phyloP scores from a whole-genome alignment of 2,797 vertebrate genomes.

The Apodemus agrarius region DNA sequence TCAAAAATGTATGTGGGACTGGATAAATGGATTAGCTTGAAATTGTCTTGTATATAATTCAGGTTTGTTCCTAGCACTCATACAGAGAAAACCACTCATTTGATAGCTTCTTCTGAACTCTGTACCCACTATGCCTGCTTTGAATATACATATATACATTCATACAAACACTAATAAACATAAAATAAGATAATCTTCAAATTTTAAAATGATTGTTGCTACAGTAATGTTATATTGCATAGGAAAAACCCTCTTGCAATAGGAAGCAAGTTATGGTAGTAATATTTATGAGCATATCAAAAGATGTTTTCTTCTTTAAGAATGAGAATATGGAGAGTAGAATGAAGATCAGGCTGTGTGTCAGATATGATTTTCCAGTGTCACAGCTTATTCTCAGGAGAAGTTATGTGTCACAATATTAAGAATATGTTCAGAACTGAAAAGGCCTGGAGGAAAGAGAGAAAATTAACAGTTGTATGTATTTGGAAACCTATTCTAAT shows the following conservation, averaged over 20 bases:
- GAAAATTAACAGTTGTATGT: constrained; percentile 15
- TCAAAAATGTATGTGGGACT: too few species aligned
- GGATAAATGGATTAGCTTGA: neutral
- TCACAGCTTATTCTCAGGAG: neutral
- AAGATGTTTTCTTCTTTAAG: neutral
- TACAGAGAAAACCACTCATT: neutral
- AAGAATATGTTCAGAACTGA: neutral
- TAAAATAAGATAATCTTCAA: neutral
- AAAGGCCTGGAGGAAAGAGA: neutral
- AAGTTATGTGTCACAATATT: neutral
- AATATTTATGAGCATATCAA: constrained; percentile 22
- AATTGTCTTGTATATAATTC: neutral
- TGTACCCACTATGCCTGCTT: neutral
- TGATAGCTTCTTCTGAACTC: neutral
- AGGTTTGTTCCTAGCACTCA: neutral
- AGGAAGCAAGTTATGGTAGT: neutral
- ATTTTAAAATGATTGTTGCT: neutral
- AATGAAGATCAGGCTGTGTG: neutral
- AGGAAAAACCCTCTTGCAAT: neutral
- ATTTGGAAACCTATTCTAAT: neutral
- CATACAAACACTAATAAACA: neutral
- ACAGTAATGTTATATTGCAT: neutral
- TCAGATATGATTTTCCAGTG: neutral
- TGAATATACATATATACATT: neutral
- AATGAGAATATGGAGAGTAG: neutral